Conservation (phyloP, 64 coral and sea anemone species). For the Anthopleura sola region DNA sequence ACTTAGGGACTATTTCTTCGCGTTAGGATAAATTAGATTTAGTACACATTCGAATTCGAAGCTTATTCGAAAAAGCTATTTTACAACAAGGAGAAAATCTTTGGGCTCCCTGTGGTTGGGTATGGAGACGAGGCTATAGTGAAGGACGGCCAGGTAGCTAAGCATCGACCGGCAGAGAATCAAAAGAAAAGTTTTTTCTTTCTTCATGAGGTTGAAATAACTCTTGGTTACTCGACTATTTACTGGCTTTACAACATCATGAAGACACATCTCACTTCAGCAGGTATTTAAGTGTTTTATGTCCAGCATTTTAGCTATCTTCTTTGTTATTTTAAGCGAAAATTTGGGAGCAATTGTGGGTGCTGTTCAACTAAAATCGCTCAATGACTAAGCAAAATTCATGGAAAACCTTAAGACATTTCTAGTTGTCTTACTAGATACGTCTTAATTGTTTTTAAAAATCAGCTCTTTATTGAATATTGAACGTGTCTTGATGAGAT, state of each 20-base stretch:
- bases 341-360: background rate
- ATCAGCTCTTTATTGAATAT: background rate
- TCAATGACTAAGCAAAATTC: conserved; percentile 52
- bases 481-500: background rate
- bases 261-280: conserved; percentile 81
- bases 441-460: background rate
- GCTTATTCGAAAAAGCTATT: too few relatives aligned
- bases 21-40: too few relatives aligned
- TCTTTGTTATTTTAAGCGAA: background rate
- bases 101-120: background rate
- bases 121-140: background rate
- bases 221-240: background rate
- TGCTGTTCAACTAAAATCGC: background rate
- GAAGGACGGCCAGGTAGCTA: background rate
- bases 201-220: conserved; percentile 21
- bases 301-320: background rate
- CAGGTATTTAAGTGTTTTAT: conserved; percentile 36
- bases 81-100: too few relatives aligned
- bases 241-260: background rate
- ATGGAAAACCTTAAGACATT: background rate
- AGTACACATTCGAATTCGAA: too few relatives aligned
- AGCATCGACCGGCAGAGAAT: background rate
- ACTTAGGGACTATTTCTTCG: too few relatives aligned
- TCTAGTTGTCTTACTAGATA: background rate
- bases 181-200: background rate